Base-by-base conservation (phyloP, 2,888 invertebrate genomes). In the Cryptophagus acutangulus region DNA sequence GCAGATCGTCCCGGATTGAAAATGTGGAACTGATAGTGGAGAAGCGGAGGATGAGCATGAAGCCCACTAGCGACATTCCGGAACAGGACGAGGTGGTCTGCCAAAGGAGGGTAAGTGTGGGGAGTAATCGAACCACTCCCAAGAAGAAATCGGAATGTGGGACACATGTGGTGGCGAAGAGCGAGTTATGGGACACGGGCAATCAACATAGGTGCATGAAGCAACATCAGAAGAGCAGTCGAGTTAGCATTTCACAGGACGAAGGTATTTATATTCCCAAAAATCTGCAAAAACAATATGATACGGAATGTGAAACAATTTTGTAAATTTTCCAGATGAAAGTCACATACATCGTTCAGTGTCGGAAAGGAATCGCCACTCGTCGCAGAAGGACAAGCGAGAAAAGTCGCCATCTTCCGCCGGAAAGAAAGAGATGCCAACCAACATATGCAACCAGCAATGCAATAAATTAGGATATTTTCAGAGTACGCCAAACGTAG, bases 401-500 rank as follows among this genome's bases (percentile, higher is more conserved):
- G 61, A 65, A 25, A 65, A 66, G 53, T 64, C 54, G 37, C 64
- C 54, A 17, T n/a, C n/a, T n/a, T n/a, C n/a, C n/a, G 48, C 43
- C 16, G 34, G 42, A 38, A 62, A 58, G 40, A 62, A 59, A 40
- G 55, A 52, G 25, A 40, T 58, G 13, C 46, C 54, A 8, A 38
- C 51, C 2, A 58, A 58, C 35, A 63, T 67, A 15, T 66, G 66
- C 50, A 67, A 66, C 44, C 67, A 67, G 40, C 68, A 70, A 51
- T 63, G 62, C 53, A 66, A 62, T 48, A 70, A 68, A 46, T 48
- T 71, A 57, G 71, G 74, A 45, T 76, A 77, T 58, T 77, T 75
- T 49, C 78, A 78, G 51, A 78, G 78, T 54, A 78, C 78, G 2
- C 79, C 79, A 8, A 76, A 79, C 58, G 78, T 79, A 28, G 74